phyloP scores from a whole-genome alignment of 2,113 vertebrate genomes.

The Alouatta palliata region DNA sequence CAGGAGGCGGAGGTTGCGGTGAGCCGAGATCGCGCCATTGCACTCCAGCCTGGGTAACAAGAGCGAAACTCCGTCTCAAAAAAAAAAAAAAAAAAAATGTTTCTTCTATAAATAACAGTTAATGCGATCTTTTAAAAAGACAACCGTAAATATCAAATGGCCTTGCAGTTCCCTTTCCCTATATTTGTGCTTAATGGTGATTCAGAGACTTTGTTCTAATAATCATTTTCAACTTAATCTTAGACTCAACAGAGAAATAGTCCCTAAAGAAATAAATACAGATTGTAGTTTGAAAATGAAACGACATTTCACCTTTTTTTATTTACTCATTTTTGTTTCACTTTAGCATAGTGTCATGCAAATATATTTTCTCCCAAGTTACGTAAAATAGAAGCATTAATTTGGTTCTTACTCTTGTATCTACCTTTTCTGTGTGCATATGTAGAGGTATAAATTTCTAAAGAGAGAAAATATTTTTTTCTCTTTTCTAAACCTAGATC shows the following conservation, averaged over 20 bases:
- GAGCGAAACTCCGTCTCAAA: no score
- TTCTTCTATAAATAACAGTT: background rate
- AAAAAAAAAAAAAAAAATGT: background rate
- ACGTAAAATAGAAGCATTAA: background rate
- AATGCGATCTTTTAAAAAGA: background rate
- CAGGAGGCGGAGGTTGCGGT: no score
- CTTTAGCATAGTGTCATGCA: background rate
- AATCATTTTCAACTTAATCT: background rate
- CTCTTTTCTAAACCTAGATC: background rate
- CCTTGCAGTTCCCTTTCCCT: background rate
- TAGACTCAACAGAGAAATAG: background rate
- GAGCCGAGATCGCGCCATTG: no score
- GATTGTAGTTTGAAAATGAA: background rate
- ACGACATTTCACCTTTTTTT: background rate
- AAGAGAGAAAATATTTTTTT: background rate
- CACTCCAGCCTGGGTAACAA: no score
- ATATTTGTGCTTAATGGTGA: background rate
- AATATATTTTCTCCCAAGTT: background rate
- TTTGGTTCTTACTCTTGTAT: background rate
- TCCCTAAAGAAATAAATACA: background rate
- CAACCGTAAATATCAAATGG: background rate
- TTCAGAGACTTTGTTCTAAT: background rate
- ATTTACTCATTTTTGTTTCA: background rate
- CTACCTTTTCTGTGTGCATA: background rate
- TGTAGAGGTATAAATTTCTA: background rate